Base-by-base conservation (phyloP, 2,888 invertebrate genomes). In the Acleris holmiana region DNA sequence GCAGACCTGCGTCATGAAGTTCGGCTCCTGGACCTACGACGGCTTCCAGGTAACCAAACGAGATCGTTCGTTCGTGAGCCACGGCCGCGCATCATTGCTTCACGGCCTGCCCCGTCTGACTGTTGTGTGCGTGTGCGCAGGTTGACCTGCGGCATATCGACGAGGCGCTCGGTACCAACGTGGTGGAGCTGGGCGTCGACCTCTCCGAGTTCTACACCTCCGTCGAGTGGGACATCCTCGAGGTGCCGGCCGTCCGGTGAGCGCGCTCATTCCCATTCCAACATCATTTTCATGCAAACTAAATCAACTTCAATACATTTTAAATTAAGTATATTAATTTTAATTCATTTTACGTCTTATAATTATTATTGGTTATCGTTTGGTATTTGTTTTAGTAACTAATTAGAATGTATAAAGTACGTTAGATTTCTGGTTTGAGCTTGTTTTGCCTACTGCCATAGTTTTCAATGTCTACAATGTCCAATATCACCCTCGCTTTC, bases 161-260 rank as follows among this genome's bases (percentile, higher is more conserved):
- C 88, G 98, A 98, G 90, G 95, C 95, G 78, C 95, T 95, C 73
- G 97, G 97, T 77, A 97, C 97, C 84, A 97, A 97, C 88, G 94
- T 97, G 69, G 98, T 98, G 74, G 98, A 97, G 82, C 95, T 98
- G 70, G 99, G 99, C 68, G 98, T 99, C 71, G 99, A 99, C 91
- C 94, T 99, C 73, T 97, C 98, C 72, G 99, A 99, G 93, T 99
- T 99, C 93, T 99, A 99, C 93, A 98, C 97, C 90, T 98, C 98
- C 73, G 99, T 99, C 68, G 99, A 99, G 93, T 99, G 99, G 99
- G 99, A 99, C 93, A 98, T 99, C 80, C 94, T 99, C 70, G 98
- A 98, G 93, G 99, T 99, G 83, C 98, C 98, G 75, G 98, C 98
- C 72, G 97, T 97, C 74, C 95, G 97, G 97, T 97, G 61, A 54